Conservation (phyloP, 2,888 invertebrate species). For the Microchrysa polita region DNA sequence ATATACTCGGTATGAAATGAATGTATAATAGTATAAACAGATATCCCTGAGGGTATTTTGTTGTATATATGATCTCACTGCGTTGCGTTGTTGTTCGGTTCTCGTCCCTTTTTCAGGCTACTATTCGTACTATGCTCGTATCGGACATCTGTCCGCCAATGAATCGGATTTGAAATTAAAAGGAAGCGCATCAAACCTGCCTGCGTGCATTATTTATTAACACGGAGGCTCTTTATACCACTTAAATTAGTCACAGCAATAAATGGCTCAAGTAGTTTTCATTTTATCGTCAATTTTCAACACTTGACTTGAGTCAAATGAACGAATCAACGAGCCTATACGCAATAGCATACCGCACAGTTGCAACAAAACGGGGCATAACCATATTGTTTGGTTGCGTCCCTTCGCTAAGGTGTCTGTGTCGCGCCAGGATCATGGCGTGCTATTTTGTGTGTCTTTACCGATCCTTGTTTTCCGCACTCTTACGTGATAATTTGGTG, state of each 20-base stretch:
- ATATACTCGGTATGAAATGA: no score
- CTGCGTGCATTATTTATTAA: not conserved
- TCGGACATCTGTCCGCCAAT: constrained; percentile 27
- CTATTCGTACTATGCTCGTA: not conserved
- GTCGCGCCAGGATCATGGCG: not conserved
- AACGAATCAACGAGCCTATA: constrained; percentile 1
- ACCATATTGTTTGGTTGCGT: not conserved
- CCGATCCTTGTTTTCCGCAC: constrained; percentile 23
- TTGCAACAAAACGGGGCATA: constrained; percentile 11
- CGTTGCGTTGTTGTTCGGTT: no score
- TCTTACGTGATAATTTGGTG: constrained; percentile 54
- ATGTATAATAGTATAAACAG: constrained; percentile 42
- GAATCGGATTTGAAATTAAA: constrained; percentile 30
- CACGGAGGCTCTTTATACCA: not conserved
- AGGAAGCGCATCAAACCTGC: not conserved
- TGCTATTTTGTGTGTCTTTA: not conserved
- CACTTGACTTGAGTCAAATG: constrained; percentile 44
- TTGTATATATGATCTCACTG: not conserved
- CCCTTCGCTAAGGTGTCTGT: not conserved
- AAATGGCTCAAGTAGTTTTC: constrained; percentile 49
- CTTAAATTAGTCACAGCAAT: constrained; percentile 48
- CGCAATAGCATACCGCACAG: no score
- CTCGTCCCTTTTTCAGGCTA: no score
- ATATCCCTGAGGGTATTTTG: not conserved
- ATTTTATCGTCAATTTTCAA: constrained; percentile 48